These are phyloP conservation scores for Oostethus manadensis DNA, from an alignment of 2,113 vertebrate genomes.

Conservation along the genomic window DNA sequence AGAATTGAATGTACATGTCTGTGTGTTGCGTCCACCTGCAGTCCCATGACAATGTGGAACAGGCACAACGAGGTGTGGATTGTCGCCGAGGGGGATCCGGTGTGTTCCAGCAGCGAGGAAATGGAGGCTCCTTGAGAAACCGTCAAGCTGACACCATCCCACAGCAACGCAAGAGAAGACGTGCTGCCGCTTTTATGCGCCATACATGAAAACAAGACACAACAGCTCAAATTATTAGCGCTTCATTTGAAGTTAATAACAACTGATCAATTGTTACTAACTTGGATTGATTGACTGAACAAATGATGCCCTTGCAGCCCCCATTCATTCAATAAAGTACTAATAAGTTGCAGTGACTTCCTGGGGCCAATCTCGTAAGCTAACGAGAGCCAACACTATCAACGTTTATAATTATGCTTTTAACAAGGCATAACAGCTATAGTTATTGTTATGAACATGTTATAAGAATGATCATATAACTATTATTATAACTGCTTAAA, in stretches of 20 bases:
- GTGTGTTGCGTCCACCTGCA: constrained; percentile 43
- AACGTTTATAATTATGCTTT: too few relatives aligned
- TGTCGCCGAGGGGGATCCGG: constrained; percentile 9
- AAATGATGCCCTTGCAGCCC: too few relatives aligned
- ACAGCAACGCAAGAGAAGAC: background rate
- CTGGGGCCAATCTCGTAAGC: too few relatives aligned
- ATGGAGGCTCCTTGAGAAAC: background rate
- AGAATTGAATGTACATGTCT: background rate
- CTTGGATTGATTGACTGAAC: too few relatives aligned
- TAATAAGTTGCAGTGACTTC: too few relatives aligned
- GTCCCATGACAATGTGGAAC: constrained; percentile 56
- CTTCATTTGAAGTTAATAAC: background rate
- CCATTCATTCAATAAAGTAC: too few relatives aligned
- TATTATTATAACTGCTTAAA: too few relatives aligned
- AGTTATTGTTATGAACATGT: too few relatives aligned
- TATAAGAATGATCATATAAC: too few relatives aligned
- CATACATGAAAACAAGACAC: background rate
- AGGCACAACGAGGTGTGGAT: constrained; percentile 74
- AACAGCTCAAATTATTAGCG: background rate
- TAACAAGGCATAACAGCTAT: too few relatives aligned
- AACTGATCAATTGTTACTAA: too few relatives aligned
- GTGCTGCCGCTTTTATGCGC: background rate
- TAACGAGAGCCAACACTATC: too few relatives aligned
- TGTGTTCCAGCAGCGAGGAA: constrained; percentile 37
- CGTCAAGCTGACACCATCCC: background rate